Percentiles rank a stretch among this genome's conserved stretches.
Conservation (phyloP, 2,888 invertebrate genomes). For the Plagodis dolabraria region DNA sequence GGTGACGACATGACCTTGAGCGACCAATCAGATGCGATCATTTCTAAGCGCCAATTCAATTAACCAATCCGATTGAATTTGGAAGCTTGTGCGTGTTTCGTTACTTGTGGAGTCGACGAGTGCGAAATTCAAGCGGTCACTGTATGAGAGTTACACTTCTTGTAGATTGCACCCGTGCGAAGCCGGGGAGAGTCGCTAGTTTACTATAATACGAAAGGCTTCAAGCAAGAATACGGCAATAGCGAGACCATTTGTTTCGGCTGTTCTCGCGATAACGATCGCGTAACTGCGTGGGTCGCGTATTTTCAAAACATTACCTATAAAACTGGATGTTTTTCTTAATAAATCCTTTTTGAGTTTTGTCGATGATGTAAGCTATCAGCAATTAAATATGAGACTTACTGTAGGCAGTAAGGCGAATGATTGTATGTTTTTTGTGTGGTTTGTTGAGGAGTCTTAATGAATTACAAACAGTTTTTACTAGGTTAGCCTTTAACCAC, state of each 20-base stretch:
- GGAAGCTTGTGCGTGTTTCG: too few relatives aligned
- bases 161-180: too few relatives aligned
- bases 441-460: neutral
- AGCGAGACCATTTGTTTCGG: slow-evolving; percentile 1
- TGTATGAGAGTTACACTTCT: too few relatives aligned
- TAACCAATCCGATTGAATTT: too few relatives aligned
- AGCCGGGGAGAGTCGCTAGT: too few relatives aligned
- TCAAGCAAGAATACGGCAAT: neutral
- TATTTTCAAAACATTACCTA: slow-evolving; percentile 20
- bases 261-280: slow-evolving; percentile 5
- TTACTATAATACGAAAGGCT: neutral
- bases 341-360: slow-evolving; percentile 23
- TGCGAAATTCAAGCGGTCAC: too few relatives aligned
- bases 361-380: slow-evolving; percentile 20
- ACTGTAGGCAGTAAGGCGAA: slow-evolving; percentile 17
- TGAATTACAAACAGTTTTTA: too few relatives aligned
- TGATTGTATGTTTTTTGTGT: slow-evolving; percentile 7
- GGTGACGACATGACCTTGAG: too few relatives aligned
- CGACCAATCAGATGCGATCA: too few relatives aligned
- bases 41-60: too few relatives aligned
- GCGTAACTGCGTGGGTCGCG: slow-evolving; percentile 12
- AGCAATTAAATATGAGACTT: slow-evolving; percentile 16
- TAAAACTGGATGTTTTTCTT: slow-evolving; percentile 17
- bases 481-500: too few relatives aligned
- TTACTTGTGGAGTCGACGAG: too few relatives aligned